A percentile compares a stretch with the other conserved stretches of the same genome.
phyloP scores from a whole-genome alignment of 2,113 vertebrate species.

The Brienomyrus longianalis region DNA sequence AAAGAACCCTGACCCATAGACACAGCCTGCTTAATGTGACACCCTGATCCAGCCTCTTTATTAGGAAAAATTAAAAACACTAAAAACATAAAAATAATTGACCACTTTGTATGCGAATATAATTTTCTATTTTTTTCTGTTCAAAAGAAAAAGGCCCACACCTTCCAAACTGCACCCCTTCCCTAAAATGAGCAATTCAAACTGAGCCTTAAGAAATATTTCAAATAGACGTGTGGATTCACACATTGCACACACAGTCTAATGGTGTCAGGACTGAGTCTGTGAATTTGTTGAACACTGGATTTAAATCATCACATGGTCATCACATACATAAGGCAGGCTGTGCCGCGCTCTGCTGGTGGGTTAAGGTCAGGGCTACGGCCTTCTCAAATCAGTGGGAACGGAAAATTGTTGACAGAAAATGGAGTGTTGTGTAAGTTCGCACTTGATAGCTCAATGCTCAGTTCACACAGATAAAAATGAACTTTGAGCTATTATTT shows the following conservation, averaged over 20 bases:
- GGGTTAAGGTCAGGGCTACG: neutral
- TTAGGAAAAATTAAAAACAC: conserved; percentile 44
- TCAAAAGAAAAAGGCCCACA: neutral
- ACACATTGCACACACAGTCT: too few relatives aligned
- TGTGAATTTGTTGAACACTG: too few relatives aligned
- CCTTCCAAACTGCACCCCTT: too few relatives aligned
- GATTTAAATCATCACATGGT: too few relatives aligned
- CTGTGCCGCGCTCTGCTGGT: neutral
- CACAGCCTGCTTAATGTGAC: neutral
- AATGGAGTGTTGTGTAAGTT: neutral
- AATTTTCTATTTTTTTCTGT: conserved; percentile 78
- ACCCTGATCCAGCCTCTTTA: conserved; percentile 41
- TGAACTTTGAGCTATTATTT: neutral
- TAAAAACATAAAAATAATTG: conserved; percentile 57
- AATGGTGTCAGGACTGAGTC: too few relatives aligned
- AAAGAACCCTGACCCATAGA: neutral
- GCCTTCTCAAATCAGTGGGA: neutral
- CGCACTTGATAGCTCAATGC: neutral
- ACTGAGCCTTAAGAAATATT: too few relatives aligned
- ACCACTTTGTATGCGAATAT: conserved; percentile 84
- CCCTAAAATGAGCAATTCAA: too few relatives aligned
- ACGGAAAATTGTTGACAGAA: neutral
- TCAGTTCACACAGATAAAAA: neutral
- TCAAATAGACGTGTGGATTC: too few relatives aligned
- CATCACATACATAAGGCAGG: too few relatives aligned